Percentiles rank a stretch among this genome's conserved stretches.
These are phyloP conservation scores for Corythornis cristatus DNA, from an alignment of 2,113 vertebrate species.

Conservation along the genomic window DNA sequence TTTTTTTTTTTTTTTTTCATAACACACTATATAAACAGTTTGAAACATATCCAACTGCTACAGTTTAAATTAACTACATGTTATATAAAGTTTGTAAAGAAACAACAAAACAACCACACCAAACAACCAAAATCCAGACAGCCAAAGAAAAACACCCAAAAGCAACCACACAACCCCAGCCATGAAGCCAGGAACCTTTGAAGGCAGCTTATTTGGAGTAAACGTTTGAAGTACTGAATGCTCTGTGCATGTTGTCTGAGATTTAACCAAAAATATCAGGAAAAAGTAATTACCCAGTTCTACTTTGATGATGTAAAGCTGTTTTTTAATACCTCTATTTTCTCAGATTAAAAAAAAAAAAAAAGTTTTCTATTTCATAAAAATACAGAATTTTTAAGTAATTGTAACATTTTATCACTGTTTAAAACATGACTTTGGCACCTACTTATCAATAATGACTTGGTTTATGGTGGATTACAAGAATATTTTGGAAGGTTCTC, in stretches of 20 bases:
- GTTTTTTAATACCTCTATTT: neutral
- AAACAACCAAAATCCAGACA: neutral
- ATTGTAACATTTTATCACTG: neutral
- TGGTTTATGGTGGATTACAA: neutral
- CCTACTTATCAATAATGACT: neutral
- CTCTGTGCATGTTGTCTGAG: neutral
- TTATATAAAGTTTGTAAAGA: neutral
- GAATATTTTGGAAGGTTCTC: neutral
- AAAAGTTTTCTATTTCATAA: neutral
- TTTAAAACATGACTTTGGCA: neutral
- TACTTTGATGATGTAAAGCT: neutral
- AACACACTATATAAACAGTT: neutral
- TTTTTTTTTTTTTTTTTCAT: neutral
- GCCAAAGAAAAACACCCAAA: neutral
- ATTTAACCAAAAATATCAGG: neutral
- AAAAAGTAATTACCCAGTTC: neutral
- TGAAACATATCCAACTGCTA: neutral
- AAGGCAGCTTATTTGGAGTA: neutral
- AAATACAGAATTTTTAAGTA: neutral
- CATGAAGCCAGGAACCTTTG: neutral
- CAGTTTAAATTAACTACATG: neutral
- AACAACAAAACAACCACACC: fast-evolving
- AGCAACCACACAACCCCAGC: neutral
- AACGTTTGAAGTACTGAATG: neutral
- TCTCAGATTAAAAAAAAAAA: neutral